Evolutionary conservation across 2,888 invertebrate species (phyloP), one percentile per base, ranked within the genome.

Genomic region (Danaus chrysippus): DNA sequence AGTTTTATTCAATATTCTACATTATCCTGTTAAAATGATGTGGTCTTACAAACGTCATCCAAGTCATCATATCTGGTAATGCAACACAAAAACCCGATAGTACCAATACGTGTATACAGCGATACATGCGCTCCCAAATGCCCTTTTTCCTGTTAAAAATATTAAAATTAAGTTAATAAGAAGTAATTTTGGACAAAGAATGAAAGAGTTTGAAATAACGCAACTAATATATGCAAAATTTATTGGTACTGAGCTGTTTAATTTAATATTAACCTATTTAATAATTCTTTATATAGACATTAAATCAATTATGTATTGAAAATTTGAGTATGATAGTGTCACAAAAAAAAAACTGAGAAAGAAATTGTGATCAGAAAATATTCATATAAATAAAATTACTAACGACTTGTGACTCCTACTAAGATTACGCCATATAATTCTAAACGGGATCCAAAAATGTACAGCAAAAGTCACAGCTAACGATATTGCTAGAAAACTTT

Each of bases 401-500:
- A 53, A 84, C 84, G 74, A 80, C 63, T 61, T 72, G 59, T 75
- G 67, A 34, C 56, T 69, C 55, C 67, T 76, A 1, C 76, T 70
- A 11, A 85, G 58, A 44, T 87, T 86, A 63, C 78, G 76, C 87
- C 88, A 87, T 1, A 82, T 54, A 52, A 84, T 77, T 59, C 76
- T 75, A 53, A 86, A 87, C 0, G 86, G 81, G 3, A 87, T 82
- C 83, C 83, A 86, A 43, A 86, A 80, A 8, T 82, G 76, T 0
- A 84, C 73, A 9, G 84, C 80, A 64, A 82, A 87, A 0, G 83
- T 79, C 0, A 80, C 75, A 11, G 75, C 66, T 0, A 88, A 65
- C 69, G 83, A 79, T 2, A 75, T 67, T 1, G 75, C 69, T 15
- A 87, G 34, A 3, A 85, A 63, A 41, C 77, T 73, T 63, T 84